These are phyloP conservation scores for Julus scandinavius DNA, from an alignment of 2,888 invertebrate species.

Conservation along the genomic window DNA sequence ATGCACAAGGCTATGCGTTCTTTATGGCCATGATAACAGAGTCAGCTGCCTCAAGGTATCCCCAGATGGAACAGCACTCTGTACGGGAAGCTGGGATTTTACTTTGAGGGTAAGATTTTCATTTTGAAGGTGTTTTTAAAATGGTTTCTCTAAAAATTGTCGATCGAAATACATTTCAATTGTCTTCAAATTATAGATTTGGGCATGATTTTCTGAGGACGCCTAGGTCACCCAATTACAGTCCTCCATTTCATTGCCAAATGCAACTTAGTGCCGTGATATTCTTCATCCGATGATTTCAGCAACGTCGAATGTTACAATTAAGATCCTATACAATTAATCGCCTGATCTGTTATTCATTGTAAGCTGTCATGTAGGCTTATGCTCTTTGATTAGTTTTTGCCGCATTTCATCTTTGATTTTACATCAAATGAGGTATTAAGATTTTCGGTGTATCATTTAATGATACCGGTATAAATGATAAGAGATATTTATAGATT, in stretches of 20 bases:
- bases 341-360: slow-evolving; percentile 27
- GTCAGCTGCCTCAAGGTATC: slow-evolving; percentile 92
- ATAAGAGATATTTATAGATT: not conserved
- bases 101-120: slow-evolving; percentile 80
- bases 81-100: slow-evolving; percentile 97
- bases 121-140: not conserved
- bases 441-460: not conserved
- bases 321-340: not conserved
- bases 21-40: slow-evolving; percentile 96
- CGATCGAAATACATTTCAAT: not conserved
- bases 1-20: slow-evolving; percentile 85
- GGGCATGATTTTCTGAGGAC: slow-evolving; percentile 55
- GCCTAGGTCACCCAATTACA: not conserved
- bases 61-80: slow-evolving; percentile 96
- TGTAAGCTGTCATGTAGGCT: not conserved
- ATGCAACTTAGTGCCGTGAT: slow-evolving; percentile 47
- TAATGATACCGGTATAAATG: not conserved
- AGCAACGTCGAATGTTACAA: not conserved
- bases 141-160: not conserved
- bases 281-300: not conserved
- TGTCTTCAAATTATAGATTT: slow-evolving; percentile 51
- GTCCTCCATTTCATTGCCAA: slow-evolving; percentile 12
- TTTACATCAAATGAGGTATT: not conserved
- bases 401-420: not conserved
- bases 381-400: not conserved